Percentiles rank a stretch among this genome's conserved stretches.
These are phyloP conservation scores for Aporophyla lueneburgensis DNA, from an alignment of 2,888 invertebrate species.

Conservation along the genomic window DNA sequence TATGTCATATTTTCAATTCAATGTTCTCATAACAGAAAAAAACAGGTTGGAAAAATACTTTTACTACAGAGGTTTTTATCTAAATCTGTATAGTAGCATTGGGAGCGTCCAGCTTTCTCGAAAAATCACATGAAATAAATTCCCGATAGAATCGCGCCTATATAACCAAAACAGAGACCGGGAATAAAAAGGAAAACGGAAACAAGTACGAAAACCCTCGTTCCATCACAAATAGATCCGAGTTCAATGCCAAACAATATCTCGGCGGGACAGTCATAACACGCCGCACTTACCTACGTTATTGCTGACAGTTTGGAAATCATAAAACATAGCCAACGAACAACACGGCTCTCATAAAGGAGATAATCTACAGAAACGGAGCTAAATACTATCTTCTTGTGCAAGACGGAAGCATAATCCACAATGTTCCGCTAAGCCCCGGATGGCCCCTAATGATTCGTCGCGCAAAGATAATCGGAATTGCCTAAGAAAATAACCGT, in stretches of 20 bases:
- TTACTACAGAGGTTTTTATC: slow-evolving; percentile 15
- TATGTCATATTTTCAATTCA: no score
- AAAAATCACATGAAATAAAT: slow-evolving; percentile 48
- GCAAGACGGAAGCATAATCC: slow-evolving; percentile 75
- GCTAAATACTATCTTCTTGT: slow-evolving; percentile 64
- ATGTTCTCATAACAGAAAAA: slow-evolving; percentile 13
- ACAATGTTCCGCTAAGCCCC: slow-evolving; percentile 67
- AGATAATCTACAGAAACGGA: slow-evolving; percentile 54
- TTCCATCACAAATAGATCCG: slow-evolving; percentile 58
- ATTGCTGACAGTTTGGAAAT: slow-evolving; percentile 49
- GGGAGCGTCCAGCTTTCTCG: slow-evolving; percentile 15
- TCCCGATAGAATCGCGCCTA: slow-evolving; percentile 35
- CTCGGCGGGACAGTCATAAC: slow-evolving; percentile 48
- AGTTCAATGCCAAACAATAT: slow-evolving; percentile 64
- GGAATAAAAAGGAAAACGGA: slow-evolving; percentile 47
- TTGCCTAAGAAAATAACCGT: slow-evolving; percentile 75
- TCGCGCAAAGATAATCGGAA: slow-evolving; percentile 75
- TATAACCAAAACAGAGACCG: slow-evolving; percentile 48
- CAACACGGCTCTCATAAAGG: slow-evolving; percentile 52
- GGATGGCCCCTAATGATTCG: slow-evolving; percentile 79
- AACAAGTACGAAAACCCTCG: slow-evolving; percentile 54
- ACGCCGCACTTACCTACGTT: slow-evolving; percentile 46
- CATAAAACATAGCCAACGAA: slow-evolving; percentile 49
- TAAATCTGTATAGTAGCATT: slow-evolving; percentile 22
- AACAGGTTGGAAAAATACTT: neutral